Base-by-base conservation (phyloP, 2,888 invertebrate species). In the Ganaspis brasiliensis region DNA sequence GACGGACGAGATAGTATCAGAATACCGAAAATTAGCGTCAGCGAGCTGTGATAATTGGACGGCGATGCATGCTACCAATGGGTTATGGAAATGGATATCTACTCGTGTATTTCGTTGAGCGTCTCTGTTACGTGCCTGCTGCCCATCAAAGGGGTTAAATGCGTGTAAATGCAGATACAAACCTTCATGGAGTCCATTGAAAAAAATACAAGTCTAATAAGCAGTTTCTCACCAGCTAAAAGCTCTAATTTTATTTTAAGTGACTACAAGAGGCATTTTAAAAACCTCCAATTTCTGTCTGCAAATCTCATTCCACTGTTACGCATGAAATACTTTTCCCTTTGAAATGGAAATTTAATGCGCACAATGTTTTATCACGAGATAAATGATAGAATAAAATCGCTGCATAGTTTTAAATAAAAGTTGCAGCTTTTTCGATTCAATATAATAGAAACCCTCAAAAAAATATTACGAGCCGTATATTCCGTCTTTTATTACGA, bases 71-170 rank as follows among this genome's bases (percentile, higher is more conserved):
- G 83, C 80, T 77, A 45, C 80, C 84, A 82, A 83, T 85, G 78
- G 80, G 83, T 77, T 52, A 78, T 79, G 78, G 75, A 75, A 55
- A 63, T 57, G 67, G 57, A 61, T 57, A 52, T 76, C 78, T 67
- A 75, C 84, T 81, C 81, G 75, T 81, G 82, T 82, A 82, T 82
- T 84, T 84, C 82, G 84, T 83, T 81, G 78, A 79, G 83, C 84
- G 82, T 84, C 63, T 40, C 63, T 40, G 67, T 67, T 49, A 67
- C 67, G 45, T 67, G 67, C 85, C 82, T 85, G 83, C 83, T 81
- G 81, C 84, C 82, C 82, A 83, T 88, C 88, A 88, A 88, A 87
- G 87, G 87, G 87, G 86, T 88, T 88, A 86, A 88, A 88, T 86
- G 84, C 82, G 84, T 86, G 86, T 87, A 86, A 87, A 87, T 87